A percentile compares a stretch with the other conserved stretches of the same genome.
Evolutionary conservation across 2,113 vertebrate species (phyloP).

Genomic region (Psammodynastes pulverulentus): DNA sequence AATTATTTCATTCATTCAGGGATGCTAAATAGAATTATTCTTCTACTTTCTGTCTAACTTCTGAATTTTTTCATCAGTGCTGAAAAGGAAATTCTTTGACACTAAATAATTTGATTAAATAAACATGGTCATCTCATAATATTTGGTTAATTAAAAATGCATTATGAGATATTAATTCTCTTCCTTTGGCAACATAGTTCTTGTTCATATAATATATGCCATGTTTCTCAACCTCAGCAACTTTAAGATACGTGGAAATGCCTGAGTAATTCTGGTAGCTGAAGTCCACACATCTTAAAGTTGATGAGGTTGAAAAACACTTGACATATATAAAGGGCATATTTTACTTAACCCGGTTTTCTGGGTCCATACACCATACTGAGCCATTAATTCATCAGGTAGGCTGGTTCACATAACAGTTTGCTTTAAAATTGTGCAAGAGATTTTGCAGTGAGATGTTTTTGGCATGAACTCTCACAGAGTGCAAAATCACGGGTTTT

Average conservation of each 20-base stretch:
- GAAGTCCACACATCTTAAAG: neutral
- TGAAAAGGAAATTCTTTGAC: neutral
- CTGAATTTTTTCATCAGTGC: neutral
- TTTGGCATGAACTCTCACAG: neutral
- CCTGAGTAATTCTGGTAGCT: neutral
- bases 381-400: neutral
- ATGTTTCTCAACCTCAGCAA: neutral
- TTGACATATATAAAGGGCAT: neutral
- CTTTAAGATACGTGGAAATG: neutral
- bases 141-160: neutral
- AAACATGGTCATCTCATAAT: neutral
- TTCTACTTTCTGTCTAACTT: neutral
- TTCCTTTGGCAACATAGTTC: neutral
- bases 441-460: neutral
- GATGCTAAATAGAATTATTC: neutral
- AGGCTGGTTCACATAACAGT: neutral
- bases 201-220: neutral
- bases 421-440: neutral
- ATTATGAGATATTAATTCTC: neutral
- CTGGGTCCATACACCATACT: neutral
- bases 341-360: neutral
- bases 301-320: neutral
- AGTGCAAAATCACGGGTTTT: neutral
- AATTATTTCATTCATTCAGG: neutral
- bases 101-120: neutral